These are phyloP conservation scores for Campylorhamphus procurvoides DNA, from an alignment of 2,113 vertebrate genomes.

Conservation along the genomic window DNA sequence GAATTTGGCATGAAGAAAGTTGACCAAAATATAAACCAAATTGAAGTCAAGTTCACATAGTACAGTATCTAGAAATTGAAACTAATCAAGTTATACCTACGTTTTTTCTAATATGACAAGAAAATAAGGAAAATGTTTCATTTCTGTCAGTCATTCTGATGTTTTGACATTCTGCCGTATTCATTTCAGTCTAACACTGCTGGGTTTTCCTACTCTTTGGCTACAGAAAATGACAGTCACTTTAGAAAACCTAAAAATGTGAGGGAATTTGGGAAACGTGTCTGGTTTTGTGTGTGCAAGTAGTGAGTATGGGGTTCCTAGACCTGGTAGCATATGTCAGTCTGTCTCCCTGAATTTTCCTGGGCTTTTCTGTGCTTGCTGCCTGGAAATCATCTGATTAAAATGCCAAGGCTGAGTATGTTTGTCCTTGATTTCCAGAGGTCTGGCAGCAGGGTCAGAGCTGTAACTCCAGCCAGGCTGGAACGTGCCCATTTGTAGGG, in stretches of 20 bases:
- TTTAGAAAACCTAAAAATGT: neutral
- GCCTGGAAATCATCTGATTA: neutral
- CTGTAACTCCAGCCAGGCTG: neutral
- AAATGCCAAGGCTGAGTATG: neutral
- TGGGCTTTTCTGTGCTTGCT: neutral
- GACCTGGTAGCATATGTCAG: neutral
- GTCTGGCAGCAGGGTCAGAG: neutral
- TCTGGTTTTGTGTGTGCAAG: neutral
- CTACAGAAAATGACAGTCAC: neutral
- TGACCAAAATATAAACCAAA: slow-evolving; percentile 25
- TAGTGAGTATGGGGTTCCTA: neutral
- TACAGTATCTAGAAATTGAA: neutral
- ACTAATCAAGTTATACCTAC: neutral
- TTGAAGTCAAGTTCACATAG: neutral
- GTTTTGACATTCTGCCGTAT: neutral
- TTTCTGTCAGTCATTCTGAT: neutral
- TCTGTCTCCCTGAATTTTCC: neutral
- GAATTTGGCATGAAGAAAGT: neutral
- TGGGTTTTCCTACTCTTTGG: neutral
- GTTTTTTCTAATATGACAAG: neutral
- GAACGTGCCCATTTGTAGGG: neutral
- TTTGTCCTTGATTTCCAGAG: neutral
- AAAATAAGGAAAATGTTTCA: slow-evolving; percentile 7
- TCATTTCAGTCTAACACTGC: neutral
- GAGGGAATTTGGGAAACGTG: neutral